These are phyloP conservation scores for Leptopilina clavipes DNA, from an alignment of 1,140 invertebrate genomes.

Conservation along the genomic window DNA sequence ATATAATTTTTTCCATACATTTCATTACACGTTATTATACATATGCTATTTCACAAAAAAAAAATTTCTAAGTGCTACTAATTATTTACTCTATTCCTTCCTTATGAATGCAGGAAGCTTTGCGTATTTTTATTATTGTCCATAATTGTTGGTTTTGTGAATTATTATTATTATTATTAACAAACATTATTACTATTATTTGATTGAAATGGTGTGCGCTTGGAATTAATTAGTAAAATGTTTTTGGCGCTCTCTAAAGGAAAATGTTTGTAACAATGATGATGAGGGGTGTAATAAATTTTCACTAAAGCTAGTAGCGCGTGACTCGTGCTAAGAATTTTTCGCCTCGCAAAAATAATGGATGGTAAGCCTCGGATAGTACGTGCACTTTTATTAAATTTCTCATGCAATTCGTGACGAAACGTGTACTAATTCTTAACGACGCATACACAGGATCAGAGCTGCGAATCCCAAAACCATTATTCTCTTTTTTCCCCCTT, in stretches of 20 bases:
- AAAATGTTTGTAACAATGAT: not conserved
- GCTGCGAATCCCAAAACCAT: not conserved
- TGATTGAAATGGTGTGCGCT: not conserved
- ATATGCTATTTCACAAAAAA: too few species aligned
- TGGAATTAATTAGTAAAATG: not conserved
- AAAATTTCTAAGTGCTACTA: too few species aligned
- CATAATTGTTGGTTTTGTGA: not conserved
- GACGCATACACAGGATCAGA: not conserved
- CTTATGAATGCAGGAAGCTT: too few species aligned
- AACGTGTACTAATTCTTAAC: conserved; percentile 16
- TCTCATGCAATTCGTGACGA: conserved; percentile 32
- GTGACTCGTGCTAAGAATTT: conserved; percentile 52
- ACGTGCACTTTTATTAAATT: conserved; percentile 50
- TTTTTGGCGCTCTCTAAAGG: not conserved
- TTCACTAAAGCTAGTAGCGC: conserved; percentile 37
- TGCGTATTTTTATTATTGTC: not conserved
- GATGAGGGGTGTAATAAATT: conserved; percentile 19
- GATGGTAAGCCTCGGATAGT: conserved; percentile 41
- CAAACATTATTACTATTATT: not conserved
- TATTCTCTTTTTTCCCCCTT: not conserved
- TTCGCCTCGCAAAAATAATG: conserved; percentile 46
- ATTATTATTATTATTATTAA: not conserved
- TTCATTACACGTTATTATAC: too few species aligned
- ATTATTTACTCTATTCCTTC: too few species aligned
- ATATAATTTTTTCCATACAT: too few species aligned